Percentiles rank a stretch among this genome's conserved stretches.
Conservation (phyloP, 1,140 invertebrate genomes). For the Mya arenaria region DNA sequence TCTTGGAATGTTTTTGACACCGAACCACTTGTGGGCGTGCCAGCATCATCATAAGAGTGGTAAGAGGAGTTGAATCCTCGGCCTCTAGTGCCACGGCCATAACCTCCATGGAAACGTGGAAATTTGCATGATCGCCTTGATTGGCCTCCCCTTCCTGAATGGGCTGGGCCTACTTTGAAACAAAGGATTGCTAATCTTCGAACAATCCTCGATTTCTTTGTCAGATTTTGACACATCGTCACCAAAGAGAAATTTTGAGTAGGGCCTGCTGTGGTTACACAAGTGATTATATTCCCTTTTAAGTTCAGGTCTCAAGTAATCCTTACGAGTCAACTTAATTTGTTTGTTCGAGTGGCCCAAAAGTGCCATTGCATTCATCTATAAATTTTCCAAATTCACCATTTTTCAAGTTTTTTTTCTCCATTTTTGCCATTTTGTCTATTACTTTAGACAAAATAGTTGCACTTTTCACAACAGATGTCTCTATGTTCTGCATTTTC, state of each 20-base stretch:
- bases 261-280: conserved; percentile 1
- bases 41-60: background rate
- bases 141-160: background rate
- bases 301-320: background rate
- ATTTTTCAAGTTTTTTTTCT: background rate
- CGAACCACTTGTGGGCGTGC: background rate
- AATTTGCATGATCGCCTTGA: background rate
- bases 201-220: conserved; percentile 19
- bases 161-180: background rate
- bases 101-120: background rate
- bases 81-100: background rate
- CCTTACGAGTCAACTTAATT: conserved; percentile 6
- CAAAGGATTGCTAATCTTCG: conserved; percentile 3
- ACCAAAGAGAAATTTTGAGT: conserved; percentile 4
- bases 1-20: conserved; percentile 2
- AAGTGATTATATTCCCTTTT: conserved; percentile 5
- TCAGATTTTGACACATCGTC: conserved; percentile 23
- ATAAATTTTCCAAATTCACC: background rate
- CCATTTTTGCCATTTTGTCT: conserved; percentile 27
- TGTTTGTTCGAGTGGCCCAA: conserved; percentile 15
- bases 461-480: conserved; percentile 2
- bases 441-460: background rate
- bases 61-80: no score
- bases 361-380: background rate
- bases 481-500: conserved; percentile 4